phyloP scores from a whole-genome alignment of 2,797 vertebrate species.

The Rhabdophis nuchalis region DNA sequence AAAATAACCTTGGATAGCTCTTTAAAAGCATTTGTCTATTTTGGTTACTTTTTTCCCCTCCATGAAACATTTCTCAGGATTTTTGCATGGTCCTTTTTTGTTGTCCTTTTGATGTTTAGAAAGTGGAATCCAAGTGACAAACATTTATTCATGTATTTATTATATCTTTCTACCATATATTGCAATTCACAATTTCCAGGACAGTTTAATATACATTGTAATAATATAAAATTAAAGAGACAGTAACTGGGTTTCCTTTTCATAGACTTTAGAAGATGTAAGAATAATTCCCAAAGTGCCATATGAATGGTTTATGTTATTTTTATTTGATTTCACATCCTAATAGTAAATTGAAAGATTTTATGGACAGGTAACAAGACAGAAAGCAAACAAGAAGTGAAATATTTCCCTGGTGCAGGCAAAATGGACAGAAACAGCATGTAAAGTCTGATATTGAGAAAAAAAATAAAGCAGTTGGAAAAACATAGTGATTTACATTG shows the following conservation, averaged over 20 bases:
- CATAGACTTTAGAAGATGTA: not conserved
- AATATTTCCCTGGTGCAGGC: not conserved
- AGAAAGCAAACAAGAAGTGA: not conserved
- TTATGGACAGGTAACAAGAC: not conserved
- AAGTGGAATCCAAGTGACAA: not conserved
- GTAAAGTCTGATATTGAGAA: not conserved
- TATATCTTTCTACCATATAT: not conserved
- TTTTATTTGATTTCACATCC: not conserved
- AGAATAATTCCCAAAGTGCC: not conserved
- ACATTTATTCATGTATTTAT: not conserved
- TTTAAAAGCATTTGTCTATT: not conserved
- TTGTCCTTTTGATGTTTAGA: not conserved
- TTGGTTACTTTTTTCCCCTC: not conserved
- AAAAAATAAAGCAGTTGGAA: not conserved
- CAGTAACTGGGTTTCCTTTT: not conserved
- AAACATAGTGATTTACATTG: not conserved
- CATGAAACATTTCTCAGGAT: not conserved
- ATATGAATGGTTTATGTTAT: not conserved
- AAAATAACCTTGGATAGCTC: not conserved
- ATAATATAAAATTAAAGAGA: not conserved
- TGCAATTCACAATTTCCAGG: not conserved
- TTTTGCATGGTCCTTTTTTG: not conserved
- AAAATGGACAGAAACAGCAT: not conserved
- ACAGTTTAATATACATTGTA: not conserved
- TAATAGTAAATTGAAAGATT: not conserved